phyloP scores from a whole-genome alignment of 2,113 vertebrate genomes.

The Ondatra zibethicus region DNA sequence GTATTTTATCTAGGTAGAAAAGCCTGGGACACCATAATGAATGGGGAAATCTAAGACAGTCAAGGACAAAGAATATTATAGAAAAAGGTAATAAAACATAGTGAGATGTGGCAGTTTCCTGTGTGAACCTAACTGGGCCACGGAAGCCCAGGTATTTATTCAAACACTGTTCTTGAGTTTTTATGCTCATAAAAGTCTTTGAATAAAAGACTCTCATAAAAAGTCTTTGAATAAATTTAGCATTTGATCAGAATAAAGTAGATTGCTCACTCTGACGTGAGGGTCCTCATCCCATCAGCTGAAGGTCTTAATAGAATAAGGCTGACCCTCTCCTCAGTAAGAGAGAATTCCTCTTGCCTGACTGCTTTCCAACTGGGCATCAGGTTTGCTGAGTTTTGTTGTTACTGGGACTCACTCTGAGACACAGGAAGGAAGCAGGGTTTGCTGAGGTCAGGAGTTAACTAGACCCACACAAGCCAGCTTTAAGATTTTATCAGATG shows the following conservation, averaged over 20 bases:
- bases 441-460: not conserved
- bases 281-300: not conserved
- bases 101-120: not conserved
- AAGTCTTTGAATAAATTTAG: not conserved
- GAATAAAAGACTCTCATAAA: not conserved
- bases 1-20: slow-evolving; percentile 10
- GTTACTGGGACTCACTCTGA: not conserved
- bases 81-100: not conserved
- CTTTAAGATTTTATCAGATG: slow-evolving; percentile 10
- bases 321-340: not conserved
- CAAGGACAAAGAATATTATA: not conserved
- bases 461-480: not conserved
- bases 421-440: not conserved
- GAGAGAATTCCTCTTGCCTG: not conserved
- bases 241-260: slow-evolving; percentile 3
- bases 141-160: not conserved
- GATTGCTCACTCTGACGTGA: not conserved
- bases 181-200: not conserved
- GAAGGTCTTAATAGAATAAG: not conserved
- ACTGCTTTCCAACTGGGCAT: not conserved
- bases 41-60: not conserved
- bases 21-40: not conserved
- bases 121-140: not conserved
- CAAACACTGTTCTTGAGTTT: slow-evolving; percentile 8
- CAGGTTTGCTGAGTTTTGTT: not conserved